Percentiles rank a stretch among this genome's conserved stretches.
Conservation (phyloP, 1,140 invertebrate species). For the Drosophila miranda region DNA sequence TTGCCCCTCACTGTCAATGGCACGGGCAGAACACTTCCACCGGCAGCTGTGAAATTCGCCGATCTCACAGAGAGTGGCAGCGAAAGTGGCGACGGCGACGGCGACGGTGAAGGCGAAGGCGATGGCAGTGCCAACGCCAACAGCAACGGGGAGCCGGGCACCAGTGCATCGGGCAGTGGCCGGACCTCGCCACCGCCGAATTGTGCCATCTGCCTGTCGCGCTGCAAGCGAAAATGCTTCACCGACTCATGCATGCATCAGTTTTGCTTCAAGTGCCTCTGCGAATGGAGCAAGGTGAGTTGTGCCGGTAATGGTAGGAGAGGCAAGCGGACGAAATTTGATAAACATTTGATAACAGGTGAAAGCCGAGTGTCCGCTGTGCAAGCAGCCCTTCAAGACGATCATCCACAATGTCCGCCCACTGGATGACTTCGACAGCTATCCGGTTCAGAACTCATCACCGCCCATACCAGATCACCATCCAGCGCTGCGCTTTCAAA, state of each 20-base stretch:
- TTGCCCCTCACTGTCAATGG: background rate
- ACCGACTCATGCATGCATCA: slow-evolving; percentile 96
- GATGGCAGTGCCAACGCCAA: background rate
- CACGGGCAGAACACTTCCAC: slow-evolving; percentile 34
- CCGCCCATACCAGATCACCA: slow-evolving; percentile 46
- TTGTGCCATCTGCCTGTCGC: slow-evolving; percentile 95
- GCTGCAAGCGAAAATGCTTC: slow-evolving; percentile 93
- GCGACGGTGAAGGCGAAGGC: background rate
- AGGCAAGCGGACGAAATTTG: too few species aligned
- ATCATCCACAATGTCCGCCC: slow-evolving; percentile 96
- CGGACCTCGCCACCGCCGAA: slow-evolving; percentile 87
- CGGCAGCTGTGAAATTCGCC: slow-evolving; percentile 68
- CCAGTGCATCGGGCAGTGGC: slow-evolving; percentile 70
- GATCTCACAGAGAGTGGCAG: slow-evolving; percentile 73
- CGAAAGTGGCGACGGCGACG: slow-evolving; percentile 66
- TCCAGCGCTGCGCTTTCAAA: slow-evolving; percentile 55
- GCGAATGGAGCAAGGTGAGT: slow-evolving; percentile 95
- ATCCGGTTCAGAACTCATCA: slow-evolving; percentile 85
- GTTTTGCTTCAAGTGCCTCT: slow-evolving; percentile 96
- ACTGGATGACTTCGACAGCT: slow-evolving; percentile 93
- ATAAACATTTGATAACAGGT: slow-evolving; percentile 84
- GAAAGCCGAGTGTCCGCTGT: slow-evolving; percentile 96
- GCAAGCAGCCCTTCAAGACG: slow-evolving; percentile 94
- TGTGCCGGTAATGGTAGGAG: too few species aligned
- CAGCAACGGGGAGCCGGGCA: slow-evolving; percentile 48